Evolutionary conservation across 2,888 invertebrate genomes (phyloP).

Genomic region (Caenorhabditis japonica): DNA sequence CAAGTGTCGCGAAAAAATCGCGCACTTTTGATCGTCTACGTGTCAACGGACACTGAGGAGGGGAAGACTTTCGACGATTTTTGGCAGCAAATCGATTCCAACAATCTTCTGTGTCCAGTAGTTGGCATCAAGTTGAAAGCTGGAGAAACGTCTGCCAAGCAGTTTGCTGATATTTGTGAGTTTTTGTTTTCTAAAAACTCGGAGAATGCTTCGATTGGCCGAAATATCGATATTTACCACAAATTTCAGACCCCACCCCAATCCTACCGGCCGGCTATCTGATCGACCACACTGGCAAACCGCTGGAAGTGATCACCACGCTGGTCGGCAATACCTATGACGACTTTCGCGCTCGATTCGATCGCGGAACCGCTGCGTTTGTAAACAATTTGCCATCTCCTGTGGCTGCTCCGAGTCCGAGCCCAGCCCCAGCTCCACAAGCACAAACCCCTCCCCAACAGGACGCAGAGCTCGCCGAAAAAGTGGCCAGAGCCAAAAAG

Average conservation of each 20-base stretch:
- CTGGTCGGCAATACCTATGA: constrained; percentile 38
- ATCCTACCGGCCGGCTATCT: constrained; percentile 57
- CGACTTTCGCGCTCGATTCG: constrained; percentile 29
- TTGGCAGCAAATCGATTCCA: constrained; percentile 45
- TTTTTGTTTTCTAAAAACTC: constrained; percentile 2
- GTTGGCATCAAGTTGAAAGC: constrained; percentile 54
- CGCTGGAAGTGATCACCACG: constrained; percentile 52
- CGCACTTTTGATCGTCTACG: constrained; percentile 59
- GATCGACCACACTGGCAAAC: constrained; percentile 54
- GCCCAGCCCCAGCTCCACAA: constrained; percentile 7
- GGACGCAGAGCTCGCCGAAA: constrained; percentile 36
- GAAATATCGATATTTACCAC: neutral
- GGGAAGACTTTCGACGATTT: constrained; percentile 38
- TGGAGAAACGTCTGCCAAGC: constrained; percentile 36
- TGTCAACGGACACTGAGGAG: constrained; percentile 44
- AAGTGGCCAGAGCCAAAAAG: constrained; percentile 52
- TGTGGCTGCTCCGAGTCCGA: constrained; percentile 1
- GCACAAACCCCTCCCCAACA: constrained; percentile 1
- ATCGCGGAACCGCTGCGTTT: constrained; percentile 24
- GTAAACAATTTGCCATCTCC: constrained; percentile 9
- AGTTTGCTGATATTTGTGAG: constrained; percentile 59
- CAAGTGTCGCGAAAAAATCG: constrained; percentile 53
- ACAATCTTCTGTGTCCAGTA: constrained; percentile 30
- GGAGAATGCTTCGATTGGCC: neutral
- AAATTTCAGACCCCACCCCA: constrained; percentile 57